Conservation (phyloP, 2,797 vertebrate genomes). For the Euthynnus affinis region DNA sequence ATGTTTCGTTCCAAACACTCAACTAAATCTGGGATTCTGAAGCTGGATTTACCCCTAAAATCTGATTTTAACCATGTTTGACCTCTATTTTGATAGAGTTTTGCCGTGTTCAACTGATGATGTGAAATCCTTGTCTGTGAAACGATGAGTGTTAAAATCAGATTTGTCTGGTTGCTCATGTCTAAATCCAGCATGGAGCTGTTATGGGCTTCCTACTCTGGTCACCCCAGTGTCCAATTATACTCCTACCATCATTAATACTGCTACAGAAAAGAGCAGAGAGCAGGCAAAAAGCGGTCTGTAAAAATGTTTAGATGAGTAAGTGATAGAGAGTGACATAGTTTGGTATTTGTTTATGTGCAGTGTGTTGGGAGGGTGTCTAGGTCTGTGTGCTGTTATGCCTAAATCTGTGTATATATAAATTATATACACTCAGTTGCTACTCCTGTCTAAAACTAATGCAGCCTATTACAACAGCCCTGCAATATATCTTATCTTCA, state of each 20-base stretch:
- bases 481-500: background rate
- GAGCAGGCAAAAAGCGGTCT: conserved; percentile 21
- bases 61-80: conserved; percentile 60
- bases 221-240: conserved; percentile 66
- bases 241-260: conserved; percentile 38
- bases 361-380: background rate
- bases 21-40: conserved; percentile 53
- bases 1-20: conserved; percentile 41
- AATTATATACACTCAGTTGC: background rate
- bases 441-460: background rate
- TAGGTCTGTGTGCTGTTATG: background rate
- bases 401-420: background rate
- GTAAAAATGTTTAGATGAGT: conserved; percentile 19
- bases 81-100: conserved; percentile 59
- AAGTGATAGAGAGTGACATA: conserved; percentile 22
- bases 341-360: conserved; percentile 22
- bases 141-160: conserved; percentile 56
- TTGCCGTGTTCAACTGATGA: conserved; percentile 53
- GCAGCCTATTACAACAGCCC: background rate
- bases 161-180: conserved; percentile 61
- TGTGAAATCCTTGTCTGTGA: conserved; percentile 50
- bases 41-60: conserved; percentile 55
- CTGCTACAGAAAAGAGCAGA: conserved; percentile 24
- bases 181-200: conserved; percentile 61
- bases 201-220: conserved; percentile 51